These are phyloP conservation scores for Drosophila parthenogenetica DNA, from an alignment of 2,888 invertebrate genomes.

Conservation along the genomic window DNA sequence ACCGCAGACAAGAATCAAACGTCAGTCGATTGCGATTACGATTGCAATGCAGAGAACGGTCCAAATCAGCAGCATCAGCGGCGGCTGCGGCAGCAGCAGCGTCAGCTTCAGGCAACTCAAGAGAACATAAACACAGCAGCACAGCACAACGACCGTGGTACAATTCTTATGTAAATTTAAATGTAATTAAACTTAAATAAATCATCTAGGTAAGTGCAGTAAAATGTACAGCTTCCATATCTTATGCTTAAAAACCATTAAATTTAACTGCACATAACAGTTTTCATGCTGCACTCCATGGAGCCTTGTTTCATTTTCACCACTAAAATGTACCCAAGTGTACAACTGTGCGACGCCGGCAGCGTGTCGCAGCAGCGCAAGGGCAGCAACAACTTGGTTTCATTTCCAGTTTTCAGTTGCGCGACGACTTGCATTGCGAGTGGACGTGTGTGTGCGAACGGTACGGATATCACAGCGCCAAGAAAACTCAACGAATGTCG, in stretches of 20 bases:
- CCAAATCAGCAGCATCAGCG: constrained; percentile 47
- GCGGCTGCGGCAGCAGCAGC: constrained; percentile 41
- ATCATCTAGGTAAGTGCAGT: no score
- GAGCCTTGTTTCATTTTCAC: not conserved
- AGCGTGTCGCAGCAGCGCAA: constrained; percentile 27
- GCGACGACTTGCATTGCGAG: constrained; percentile 81
- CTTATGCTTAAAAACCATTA: no score
- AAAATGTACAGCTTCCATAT: no score
- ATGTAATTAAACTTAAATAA: no score
- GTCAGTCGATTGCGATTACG: constrained; percentile 39
- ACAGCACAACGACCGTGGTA: constrained; percentile 33
- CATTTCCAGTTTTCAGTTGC: constrained; percentile 76
- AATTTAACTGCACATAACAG: not conserved
- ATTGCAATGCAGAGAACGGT: constrained; percentile 58
- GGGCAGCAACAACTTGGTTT: constrained; percentile 66
- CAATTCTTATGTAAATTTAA: not conserved
- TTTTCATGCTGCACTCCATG: not conserved
- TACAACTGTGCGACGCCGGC: constrained; percentile 48
- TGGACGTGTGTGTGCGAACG: constrained; percentile 52
- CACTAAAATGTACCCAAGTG: not conserved
- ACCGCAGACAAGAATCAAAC: constrained; percentile 52
- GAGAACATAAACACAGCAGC: constrained; percentile 57
- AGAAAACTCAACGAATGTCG: constrained; percentile 50
- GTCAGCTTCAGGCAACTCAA: constrained; percentile 40
- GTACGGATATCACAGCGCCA: constrained; percentile 19